Conservation (phyloP, 2,888 invertebrate genomes). For the Lacanobia wlatinum region DNA sequence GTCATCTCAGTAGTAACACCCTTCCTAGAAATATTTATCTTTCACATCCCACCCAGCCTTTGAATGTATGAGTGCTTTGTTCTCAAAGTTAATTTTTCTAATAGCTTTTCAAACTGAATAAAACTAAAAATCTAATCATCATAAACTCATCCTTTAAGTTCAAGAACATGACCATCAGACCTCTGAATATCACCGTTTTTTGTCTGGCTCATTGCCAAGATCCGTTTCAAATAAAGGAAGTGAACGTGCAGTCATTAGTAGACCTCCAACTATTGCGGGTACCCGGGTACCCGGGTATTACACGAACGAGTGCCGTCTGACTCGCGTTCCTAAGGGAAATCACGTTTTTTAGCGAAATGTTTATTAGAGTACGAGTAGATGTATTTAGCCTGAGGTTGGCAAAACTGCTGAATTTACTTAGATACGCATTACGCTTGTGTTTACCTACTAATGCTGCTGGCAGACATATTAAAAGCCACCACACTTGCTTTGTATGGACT, state of each 20-base stretch:
- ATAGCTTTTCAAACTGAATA: background rate
- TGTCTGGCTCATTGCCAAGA: constrained; percentile 47
- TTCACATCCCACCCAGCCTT: too few relatives aligned
- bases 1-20: too few relatives aligned
- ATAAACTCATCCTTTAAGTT: background rate
- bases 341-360: constrained; percentile 53
- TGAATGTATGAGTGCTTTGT: background rate
- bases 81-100: background rate
- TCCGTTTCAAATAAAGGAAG: constrained; percentile 48
- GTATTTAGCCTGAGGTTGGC: constrained; percentile 1
- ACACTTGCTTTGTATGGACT: background rate
- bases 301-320: constrained; percentile 33
- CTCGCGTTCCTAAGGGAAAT: constrained; percentile 48
- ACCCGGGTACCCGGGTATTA: constrained; percentile 7
- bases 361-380: constrained; percentile 37
- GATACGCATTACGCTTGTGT: background rate
- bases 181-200: constrained; percentile 12
- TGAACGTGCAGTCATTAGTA: constrained; percentile 52
- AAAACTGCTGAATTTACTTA: background rate
- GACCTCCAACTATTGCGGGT: constrained; percentile 30
- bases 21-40: too few relatives aligned
- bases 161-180: constrained; percentile 10
- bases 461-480: background rate
- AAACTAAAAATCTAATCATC: constrained; percentile 22
- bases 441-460: background rate